Evolutionary conservation across 2,888 invertebrate species (phyloP).

Genomic region (Bhutanitis thaidina): DNA sequence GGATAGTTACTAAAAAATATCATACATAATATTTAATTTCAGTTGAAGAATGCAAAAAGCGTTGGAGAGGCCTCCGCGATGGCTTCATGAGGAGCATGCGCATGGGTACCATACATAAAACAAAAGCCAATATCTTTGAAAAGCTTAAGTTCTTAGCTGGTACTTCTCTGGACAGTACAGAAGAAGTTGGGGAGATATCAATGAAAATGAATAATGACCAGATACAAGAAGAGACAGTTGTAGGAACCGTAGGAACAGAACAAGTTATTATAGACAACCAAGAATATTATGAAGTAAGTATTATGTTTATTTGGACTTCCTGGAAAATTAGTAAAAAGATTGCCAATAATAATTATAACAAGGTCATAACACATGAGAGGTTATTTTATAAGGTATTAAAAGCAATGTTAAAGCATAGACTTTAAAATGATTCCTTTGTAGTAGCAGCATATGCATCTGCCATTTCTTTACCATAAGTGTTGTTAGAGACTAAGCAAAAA

Average conservation of each 20-base stretch:
- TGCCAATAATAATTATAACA: too few species aligned
- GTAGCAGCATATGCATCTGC: too few species aligned
- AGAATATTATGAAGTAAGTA: constrained; percentile 67
- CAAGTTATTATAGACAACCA: constrained; percentile 70
- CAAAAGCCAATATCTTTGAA: constrained; percentile 53
- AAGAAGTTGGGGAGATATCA: constrained; percentile 28
- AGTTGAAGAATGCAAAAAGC: constrained; percentile 79
- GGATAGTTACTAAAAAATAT: too few species aligned
- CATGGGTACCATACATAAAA: constrained; percentile 54
- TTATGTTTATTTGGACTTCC: too few species aligned
- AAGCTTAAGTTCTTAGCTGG: constrained; percentile 57
- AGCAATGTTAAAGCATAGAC: too few species aligned
- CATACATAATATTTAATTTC: constrained; percentile 35
- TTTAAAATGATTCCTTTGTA: too few species aligned
- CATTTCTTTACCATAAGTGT: too few species aligned
- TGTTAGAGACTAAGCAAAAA: too few species aligned
- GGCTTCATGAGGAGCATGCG: constrained; percentile 74
- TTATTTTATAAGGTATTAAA: too few species aligned
- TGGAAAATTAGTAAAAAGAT: too few species aligned
- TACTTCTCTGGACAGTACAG: constrained; percentile 34
- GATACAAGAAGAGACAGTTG: constrained; percentile 23
- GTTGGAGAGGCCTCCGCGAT: constrained; percentile 77
- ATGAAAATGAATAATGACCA: constrained; percentile 30
- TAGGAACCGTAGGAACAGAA: constrained; percentile 32
- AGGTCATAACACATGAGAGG: too few species aligned